Conservation (phyloP, 1,140 invertebrate species). For the Zaprionus camerounensis region DNA sequence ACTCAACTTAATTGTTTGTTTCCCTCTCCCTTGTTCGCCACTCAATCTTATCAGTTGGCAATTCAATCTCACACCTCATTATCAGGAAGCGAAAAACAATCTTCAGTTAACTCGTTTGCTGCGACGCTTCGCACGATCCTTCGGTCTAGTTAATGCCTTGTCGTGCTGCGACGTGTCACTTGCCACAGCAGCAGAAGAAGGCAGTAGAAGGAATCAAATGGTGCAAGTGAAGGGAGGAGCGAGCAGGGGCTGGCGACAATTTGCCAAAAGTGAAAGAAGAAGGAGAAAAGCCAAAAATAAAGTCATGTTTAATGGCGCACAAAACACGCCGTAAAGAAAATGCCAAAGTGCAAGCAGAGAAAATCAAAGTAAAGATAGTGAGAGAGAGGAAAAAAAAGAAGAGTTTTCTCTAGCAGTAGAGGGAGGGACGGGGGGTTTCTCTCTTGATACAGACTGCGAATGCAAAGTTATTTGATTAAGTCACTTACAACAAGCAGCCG, state of each 20-base stretch:
- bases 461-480: conserved; percentile 83
- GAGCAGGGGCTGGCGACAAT: conserved; percentile 25
- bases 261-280: conserved; percentile 34
- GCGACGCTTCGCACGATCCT: conserved; percentile 8
- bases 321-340: conserved; percentile 47
- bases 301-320: conserved; percentile 55
- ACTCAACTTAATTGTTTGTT: not conserved
- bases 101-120: conserved; percentile 3
- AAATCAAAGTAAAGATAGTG: conserved; percentile 15
- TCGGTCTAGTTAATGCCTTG: conserved; percentile 40
- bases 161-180: conserved; percentile 33
- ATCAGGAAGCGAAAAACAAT: conserved; percentile 14
- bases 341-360: conserved; percentile 21
- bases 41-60: conserved; percentile 2
- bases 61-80: conserved; percentile 10
- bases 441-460: conserved; percentile 48
- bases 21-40: not conserved
- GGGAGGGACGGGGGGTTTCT: not conserved
- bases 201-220: not conserved
- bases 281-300: conserved; percentile 35
- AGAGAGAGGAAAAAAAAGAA: not conserved
- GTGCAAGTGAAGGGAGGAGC: not conserved
- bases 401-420: not conserved
- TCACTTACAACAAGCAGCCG: conserved; percentile 62
- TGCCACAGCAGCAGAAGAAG: not conserved